phyloP scores from a whole-genome alignment of 2,888 invertebrate genomes.

The Microctonus brassicae region DNA sequence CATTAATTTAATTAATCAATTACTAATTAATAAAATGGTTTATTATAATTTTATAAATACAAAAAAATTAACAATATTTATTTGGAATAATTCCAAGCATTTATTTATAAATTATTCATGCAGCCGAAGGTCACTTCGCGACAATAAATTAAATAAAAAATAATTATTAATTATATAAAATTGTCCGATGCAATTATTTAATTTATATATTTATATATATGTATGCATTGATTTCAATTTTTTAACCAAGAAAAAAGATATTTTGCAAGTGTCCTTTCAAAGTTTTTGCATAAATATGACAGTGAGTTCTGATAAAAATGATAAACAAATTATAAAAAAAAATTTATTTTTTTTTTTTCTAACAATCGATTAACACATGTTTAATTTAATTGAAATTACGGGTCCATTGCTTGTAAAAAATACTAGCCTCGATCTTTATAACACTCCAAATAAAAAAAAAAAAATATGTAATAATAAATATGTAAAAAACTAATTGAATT shows the following conservation, averaged over 20 bases:
- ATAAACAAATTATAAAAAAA: neutral
- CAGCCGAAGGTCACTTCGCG: neutral
- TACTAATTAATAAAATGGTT: no score
- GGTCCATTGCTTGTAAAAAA: neutral
- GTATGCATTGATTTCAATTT: conserved; percentile 40
- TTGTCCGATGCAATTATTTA: no score
- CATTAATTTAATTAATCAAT: no score
- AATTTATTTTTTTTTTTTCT: no score
- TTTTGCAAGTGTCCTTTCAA: conserved; percentile 62
- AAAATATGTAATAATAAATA: neutral
- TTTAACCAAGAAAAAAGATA: conserved; percentile 50
- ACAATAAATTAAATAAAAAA: neutral
- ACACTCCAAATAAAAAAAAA: neutral
- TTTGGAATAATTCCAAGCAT: no score
- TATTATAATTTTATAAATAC: no score
- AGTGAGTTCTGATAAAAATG: conserved; percentile 44
- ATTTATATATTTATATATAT: neutral
- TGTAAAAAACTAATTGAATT: conserved; percentile 41
- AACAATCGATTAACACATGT: no score
- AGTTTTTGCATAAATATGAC: conserved; percentile 46
- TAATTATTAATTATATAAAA: neutral
- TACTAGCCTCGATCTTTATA: neutral
- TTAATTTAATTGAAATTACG: no score
- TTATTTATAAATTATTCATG: no score
- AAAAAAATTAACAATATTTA: conserved; percentile 9